A percentile compares a stretch with the other conserved stretches of the same genome.
These are phyloP conservation scores for Brachyalestes nurse DNA, from an alignment of 2,797 vertebrate species.

Conservation along the genomic window DNA sequence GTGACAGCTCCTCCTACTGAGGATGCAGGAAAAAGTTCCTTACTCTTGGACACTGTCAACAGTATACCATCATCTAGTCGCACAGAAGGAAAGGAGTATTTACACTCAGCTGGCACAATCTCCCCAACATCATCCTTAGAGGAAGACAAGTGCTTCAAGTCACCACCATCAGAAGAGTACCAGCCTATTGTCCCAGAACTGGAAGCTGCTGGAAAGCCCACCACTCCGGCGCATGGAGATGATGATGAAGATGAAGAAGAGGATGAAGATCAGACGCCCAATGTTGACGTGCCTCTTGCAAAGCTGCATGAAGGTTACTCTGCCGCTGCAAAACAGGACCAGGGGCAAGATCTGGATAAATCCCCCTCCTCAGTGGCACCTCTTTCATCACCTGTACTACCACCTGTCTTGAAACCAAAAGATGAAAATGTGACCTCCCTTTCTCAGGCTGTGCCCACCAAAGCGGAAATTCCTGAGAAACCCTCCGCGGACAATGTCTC, in stretches of 20 bases:
- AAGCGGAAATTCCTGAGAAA: conserved; percentile 60
- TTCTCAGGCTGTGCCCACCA: conserved; percentile 61
- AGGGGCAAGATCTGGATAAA: conserved; percentile 65
- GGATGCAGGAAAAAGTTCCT: conserved; percentile 89
- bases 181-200: conserved; percentile 81
- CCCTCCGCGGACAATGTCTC: conserved; percentile 67
- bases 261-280: conserved; percentile 83
- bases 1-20: conserved; percentile 94
- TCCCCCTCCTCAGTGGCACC: conserved; percentile 47
- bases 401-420: conserved; percentile 51
- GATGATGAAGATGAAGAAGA: conserved; percentile 88
- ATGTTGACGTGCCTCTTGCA: conserved; percentile 82
- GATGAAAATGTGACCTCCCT: conserved; percentile 61
- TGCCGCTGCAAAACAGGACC: conserved; percentile 76
- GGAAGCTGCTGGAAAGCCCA: conserved; percentile 72
- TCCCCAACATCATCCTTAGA: conserved; percentile 97
- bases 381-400: conserved; percentile 49
- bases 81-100: conserved; percentile 92
- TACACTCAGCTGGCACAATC: conserved; percentile 96
- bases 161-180: conserved; percentile 93
- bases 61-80: conserved; percentile 87
- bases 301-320: conserved; percentile 83
- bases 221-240: conserved; percentile 74
- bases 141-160: conserved; percentile 98
- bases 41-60: conserved; percentile 89